A percentile compares a stretch with the other conserved stretches of the same genome.
Conservation (phyloP, 2,888 invertebrate genomes). For the Tolmerus cingulatus region DNA sequence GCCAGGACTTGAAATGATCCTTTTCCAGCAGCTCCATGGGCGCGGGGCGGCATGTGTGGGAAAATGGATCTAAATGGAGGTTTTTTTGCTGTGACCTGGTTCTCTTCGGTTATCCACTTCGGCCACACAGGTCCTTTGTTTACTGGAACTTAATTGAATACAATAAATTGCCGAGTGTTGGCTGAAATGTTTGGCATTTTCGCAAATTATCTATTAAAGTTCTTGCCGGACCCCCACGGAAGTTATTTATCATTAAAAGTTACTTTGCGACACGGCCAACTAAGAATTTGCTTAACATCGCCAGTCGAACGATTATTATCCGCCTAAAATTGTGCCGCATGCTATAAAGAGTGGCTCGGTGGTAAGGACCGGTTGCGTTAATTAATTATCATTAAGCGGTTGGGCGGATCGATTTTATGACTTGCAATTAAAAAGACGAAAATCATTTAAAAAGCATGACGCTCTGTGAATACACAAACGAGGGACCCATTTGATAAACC, state of each 20-base stretch:
- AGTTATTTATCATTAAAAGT: neutral
- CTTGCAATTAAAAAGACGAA: slow-evolving; percentile 12
- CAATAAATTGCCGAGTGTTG: slow-evolving; percentile 28
- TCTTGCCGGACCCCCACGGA: neutral
- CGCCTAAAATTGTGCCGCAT: neutral
- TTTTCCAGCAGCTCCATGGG: neutral
- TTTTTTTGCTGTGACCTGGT: slow-evolving; percentile 17
- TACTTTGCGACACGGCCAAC: neutral
- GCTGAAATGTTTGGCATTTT: slow-evolving; percentile 27
- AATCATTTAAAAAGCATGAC: slow-evolving; percentile 20
- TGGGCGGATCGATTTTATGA: neutral
- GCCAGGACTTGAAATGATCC: neutral
- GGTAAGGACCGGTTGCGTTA: neutral
- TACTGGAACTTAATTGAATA: slow-evolving; percentile 18
- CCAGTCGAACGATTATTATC: neutral
- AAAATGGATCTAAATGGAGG: slow-evolving; percentile 21
- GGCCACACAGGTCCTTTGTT: slow-evolving; percentile 1
- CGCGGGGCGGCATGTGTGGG: neutral
- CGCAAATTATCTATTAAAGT: slow-evolving; percentile 28
- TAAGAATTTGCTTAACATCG: neutral
- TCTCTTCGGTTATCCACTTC: slow-evolving; percentile 1
- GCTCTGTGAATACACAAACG: neutral
- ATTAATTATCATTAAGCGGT: neutral
- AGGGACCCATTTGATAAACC: neutral
- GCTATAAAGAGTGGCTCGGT: neutral